Conservation (phyloP, 92 coral and sea anemone species). For the Phenganax subtilis region DNA sequence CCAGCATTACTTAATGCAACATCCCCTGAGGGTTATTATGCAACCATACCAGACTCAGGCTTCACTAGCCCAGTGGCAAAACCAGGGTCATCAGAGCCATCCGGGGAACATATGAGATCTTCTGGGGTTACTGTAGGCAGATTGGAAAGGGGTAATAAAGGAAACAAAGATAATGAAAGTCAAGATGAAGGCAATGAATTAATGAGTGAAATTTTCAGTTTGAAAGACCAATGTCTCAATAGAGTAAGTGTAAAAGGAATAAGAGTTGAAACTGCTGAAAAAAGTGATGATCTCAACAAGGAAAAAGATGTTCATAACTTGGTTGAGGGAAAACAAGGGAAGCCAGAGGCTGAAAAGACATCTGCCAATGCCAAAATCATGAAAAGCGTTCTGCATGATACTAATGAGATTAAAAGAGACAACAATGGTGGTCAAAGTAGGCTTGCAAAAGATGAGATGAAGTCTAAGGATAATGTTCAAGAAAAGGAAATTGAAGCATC, state of each 20-base stretch:
- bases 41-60: not conserved
- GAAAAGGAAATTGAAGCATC: not conserved
- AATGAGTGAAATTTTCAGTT: constrained; percentile 25
- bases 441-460: not conserved
- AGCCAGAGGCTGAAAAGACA: not conserved
- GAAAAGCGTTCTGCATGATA: not conserved
- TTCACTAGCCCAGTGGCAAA: constrained; percentile 1
- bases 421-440: not conserved
- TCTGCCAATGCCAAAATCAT: not conserved
- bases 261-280: not conserved
- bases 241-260: not conserved
- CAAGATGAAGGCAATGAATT: constrained; percentile 6
- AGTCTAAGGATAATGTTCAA: not conserved
- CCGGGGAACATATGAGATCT: not conserved
- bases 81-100: not conserved
- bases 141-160: not conserved
- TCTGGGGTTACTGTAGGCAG: not conserved
- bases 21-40: not conserved
- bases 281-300: not conserved
- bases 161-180: not conserved
- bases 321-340: not conserved
- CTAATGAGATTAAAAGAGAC: not conserved
- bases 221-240: not conserved
- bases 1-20: not conserved
- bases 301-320: not conserved